These are phyloP conservation scores for Cryptomyrus ogoouensis DNA, from an alignment of 2,113 vertebrate species.

Conservation along the genomic window DNA sequence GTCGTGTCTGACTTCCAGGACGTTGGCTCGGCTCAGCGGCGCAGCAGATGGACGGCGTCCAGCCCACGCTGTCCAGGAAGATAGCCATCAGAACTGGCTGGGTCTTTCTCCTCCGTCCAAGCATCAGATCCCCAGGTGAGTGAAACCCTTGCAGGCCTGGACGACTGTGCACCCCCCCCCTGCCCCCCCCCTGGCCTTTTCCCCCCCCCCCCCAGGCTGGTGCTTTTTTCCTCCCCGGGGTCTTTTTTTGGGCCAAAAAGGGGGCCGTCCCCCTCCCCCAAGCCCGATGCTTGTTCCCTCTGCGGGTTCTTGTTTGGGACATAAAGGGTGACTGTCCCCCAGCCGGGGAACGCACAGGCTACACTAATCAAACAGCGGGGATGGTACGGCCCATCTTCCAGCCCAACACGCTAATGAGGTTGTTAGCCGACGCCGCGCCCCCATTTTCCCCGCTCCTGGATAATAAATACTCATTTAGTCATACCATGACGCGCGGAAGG, in stretches of 20 bases:
- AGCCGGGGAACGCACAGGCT: neutral
- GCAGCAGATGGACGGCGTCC: neutral
- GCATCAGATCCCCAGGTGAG: neutral
- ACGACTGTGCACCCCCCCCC: neutral
- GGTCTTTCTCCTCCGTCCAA: neutral
- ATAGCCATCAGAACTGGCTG: neutral
- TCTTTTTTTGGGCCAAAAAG: no score
- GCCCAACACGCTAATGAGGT: conserved; percentile 5
- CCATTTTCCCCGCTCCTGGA: conserved; percentile 6
- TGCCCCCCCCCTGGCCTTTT: no score
- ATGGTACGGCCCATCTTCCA: conserved; percentile 7
- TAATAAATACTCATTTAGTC: conserved; percentile 21
- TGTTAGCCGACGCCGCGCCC: conserved; percentile 3
- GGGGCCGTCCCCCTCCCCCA: neutral
- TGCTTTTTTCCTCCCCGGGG: no score
- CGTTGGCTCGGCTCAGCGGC: neutral
- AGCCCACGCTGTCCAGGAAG: neutral
- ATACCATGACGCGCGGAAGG: neutral
- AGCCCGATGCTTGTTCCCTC: neutral
- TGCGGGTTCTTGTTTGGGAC: conserved; percentile 10
- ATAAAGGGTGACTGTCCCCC: conserved; percentile 2
- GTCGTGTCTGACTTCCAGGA: neutral
- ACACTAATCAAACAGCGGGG: neutral
- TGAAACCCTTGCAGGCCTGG: neutral
- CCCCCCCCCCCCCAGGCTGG: neutral